These are phyloP conservation scores for Saiga tatarica DNA, from an alignment of 2,113 vertebrate genomes.

Conservation along the genomic window DNA sequence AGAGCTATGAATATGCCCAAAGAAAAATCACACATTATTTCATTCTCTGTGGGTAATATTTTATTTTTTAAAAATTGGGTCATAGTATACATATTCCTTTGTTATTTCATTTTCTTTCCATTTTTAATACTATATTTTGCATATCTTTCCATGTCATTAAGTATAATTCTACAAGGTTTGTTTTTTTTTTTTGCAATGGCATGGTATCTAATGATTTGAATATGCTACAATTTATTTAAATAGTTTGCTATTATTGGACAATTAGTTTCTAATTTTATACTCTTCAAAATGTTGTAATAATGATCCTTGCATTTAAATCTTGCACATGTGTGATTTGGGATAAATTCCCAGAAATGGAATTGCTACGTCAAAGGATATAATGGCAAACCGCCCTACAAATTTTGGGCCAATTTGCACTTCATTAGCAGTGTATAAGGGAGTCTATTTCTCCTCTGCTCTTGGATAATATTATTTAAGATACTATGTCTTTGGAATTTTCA, in stretches of 20 bases:
- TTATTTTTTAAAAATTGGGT: neutral
- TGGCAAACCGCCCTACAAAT: neutral
- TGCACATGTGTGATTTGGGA: constrained; percentile 42
- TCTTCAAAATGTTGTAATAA: constrained; percentile 32
- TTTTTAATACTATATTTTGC: neutral
- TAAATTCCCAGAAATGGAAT: constrained; percentile 49
- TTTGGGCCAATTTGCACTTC: neutral
- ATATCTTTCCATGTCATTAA: constrained; percentile 12
- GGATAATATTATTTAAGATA: neutral
- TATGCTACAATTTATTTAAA: constrained; percentile 8
- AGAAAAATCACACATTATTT: neutral
- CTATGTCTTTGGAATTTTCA: constrained; percentile 32
- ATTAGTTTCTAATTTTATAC: constrained; percentile 51
- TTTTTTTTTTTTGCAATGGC: neutral
- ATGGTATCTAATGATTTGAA: constrained; percentile 17
- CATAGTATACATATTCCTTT: neutral
- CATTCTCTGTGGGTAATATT: neutral
- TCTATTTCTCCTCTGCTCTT: neutral
- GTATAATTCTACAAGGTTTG: neutral
- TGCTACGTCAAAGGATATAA: constrained; percentile 13
- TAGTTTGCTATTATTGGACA: constrained; percentile 22
- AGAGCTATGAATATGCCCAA: neutral
- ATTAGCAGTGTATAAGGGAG: neutral
- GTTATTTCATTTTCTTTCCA: neutral
- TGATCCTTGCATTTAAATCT: constrained; percentile 31